phyloP scores from a whole-genome alignment of 2,113 vertebrate species.

The Aegotheles bennettii region DNA sequence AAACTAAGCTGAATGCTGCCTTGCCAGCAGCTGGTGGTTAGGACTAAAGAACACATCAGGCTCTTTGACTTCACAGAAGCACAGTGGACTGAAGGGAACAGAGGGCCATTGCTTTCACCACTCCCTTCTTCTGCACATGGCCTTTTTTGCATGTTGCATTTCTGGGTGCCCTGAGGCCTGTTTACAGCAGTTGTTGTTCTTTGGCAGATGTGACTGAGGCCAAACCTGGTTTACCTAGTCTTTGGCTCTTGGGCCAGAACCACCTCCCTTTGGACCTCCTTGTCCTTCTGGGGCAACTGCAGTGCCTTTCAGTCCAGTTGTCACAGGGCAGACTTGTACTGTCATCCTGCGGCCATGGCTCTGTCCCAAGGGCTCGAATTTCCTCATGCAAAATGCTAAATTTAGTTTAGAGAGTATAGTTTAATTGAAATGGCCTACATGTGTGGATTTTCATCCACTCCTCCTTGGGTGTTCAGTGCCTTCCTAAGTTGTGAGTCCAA shows the following conservation, averaged over 20 bases:
- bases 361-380: background rate
- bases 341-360: background rate
- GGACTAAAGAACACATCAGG: background rate
- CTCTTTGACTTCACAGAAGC: background rate
- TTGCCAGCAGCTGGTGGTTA: background rate
- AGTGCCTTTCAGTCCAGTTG: background rate
- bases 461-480: background rate
- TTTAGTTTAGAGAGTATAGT: background rate
- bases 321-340: background rate
- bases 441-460: background rate
- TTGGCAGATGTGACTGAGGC: background rate
- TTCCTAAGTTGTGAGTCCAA: background rate
- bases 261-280: background rate
- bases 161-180: background rate
- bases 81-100: background rate
- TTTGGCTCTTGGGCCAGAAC: background rate
- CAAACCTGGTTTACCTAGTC: background rate
- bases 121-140: background rate
- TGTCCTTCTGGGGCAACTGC: background rate
- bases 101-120: background rate
- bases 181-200: background rate
- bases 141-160: background rate
- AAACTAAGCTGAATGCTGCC: background rate
- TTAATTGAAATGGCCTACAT: background rate
- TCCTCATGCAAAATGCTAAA: background rate